Evolutionary conservation across 2,888 invertebrate genomes (phyloP).

Genomic region (Entomobrya multifasciata): DNA sequence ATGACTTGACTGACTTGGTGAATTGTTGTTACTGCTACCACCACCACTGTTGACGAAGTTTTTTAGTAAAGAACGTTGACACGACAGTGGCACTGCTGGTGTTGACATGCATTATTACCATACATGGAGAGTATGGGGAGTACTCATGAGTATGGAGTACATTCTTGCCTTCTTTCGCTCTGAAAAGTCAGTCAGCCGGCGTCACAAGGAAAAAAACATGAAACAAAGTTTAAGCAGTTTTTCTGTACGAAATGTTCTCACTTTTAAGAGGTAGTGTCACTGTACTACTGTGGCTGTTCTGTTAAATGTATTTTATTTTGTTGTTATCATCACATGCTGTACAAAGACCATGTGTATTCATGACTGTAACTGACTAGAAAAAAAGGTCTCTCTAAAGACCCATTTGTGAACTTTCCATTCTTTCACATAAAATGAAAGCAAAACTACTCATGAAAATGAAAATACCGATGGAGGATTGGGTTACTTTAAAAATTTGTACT

Average conservation of each 20-base stretch:
- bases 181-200: constrained; percentile 24
- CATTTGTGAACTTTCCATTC: constrained; percentile 58
- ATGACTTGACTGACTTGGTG: constrained; percentile 50
- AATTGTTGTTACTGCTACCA: constrained; percentile 6
- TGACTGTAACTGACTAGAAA: neutral
- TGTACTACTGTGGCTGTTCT: neutral
- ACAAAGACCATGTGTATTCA: constrained; percentile 23
- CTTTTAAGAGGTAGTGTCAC: neutral
- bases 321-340: no score
- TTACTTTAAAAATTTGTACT: neutral
- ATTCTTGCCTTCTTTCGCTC: neutral
- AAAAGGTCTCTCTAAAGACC: constrained; percentile 42
- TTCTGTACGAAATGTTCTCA: neutral
- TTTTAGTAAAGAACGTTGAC: neutral
- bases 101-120: constrained; percentile 46
- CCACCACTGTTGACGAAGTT: neutral
- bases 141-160: no score
- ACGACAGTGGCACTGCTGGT: constrained; percentile 50
- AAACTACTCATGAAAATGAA: constrained; percentile 23
- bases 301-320: neutral
- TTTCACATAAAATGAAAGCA: neutral
- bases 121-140: neutral
- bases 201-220: neutral
- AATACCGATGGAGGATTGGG: neutral
- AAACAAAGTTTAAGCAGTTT: neutral